These are phyloP conservation scores for Probosciger aterrimus DNA, from an alignment of 2,113 vertebrate genomes.

Conservation along the genomic window DNA sequence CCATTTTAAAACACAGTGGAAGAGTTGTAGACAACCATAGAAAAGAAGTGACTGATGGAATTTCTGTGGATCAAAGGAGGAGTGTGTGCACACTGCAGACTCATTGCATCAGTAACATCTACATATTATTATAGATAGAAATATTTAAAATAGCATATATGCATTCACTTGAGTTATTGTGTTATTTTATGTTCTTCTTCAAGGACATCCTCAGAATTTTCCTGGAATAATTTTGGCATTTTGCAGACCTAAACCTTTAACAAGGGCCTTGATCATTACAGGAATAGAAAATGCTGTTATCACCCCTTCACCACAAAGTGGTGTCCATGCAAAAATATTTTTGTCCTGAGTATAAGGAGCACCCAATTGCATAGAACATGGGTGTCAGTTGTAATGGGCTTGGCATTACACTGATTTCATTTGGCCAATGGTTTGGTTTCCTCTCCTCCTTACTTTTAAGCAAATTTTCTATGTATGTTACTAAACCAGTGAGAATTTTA, in stretches of 20 bases:
- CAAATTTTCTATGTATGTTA: not conserved
- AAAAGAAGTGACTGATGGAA: not conserved
- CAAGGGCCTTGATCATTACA: not conserved
- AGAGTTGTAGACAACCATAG: not conserved
- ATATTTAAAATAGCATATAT: not conserved
- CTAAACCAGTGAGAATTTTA: not conserved
- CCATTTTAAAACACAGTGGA: not conserved
- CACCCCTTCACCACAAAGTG: not conserved
- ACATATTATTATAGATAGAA: not conserved
- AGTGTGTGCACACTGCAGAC: not conserved
- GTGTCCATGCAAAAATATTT: not conserved
- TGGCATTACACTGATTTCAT: not conserved
- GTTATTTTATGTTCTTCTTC: not conserved
- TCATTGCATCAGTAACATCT: not conserved
- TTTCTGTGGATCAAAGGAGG: not conserved
- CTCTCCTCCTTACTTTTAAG: not conserved
- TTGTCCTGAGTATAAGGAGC: not conserved
- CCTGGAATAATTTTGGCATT: not conserved
- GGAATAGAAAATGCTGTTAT: not conserved
- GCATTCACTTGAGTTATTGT: not conserved
- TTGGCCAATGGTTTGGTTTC: not conserved
- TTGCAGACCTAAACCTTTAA: not conserved
- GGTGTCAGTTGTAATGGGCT: not conserved
- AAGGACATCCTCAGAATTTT: not conserved
- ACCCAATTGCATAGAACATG: not conserved